Conservation (phyloP, 2,888 invertebrate species). For the Trissonchulus sp. region DNA sequence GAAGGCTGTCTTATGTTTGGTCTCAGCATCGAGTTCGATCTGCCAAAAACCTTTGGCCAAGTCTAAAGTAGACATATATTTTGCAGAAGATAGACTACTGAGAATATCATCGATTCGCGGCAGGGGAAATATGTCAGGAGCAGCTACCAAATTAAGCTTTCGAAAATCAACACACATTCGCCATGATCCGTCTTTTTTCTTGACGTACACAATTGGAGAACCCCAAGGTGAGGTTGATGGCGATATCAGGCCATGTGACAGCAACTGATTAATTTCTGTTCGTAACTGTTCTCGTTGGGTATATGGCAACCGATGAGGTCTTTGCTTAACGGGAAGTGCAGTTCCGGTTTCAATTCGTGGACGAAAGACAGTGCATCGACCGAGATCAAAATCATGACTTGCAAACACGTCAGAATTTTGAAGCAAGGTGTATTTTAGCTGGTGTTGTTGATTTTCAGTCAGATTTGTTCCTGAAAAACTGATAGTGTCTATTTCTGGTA, state of each 20-base stretch:
- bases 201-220: constrained; percentile 10
- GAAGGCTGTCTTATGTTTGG: constrained; percentile 3
- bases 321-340: background rate
- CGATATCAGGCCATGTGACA: background rate
- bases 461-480: background rate
- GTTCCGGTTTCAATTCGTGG: background rate
- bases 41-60: constrained; percentile 13
- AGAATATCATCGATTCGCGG: constrained; percentile 20
- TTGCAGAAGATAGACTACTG: background rate
- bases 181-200: background rate
- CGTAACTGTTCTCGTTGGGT: background rate
- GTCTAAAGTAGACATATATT: constrained; percentile 23
- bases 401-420: constrained; percentile 5
- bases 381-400: constrained; percentile 1
- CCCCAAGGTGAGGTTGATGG: constrained; percentile 17
- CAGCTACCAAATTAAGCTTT: background rate
- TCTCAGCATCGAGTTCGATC: background rate
- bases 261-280: background rate
- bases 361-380: background rate
- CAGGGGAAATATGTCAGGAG: constrained; percentile 17
- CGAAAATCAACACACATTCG: constrained; percentile 21
- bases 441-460: background rate
- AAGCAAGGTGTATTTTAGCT: background rate
- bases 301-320: background rate
- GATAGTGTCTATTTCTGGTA: too few relatives aligned